A percentile compares a stretch with the other conserved stretches of the same genome.
Evolutionary conservation across 1,140 invertebrate genomes (phyloP).

Genomic region (Ceratitis capitata): DNA sequence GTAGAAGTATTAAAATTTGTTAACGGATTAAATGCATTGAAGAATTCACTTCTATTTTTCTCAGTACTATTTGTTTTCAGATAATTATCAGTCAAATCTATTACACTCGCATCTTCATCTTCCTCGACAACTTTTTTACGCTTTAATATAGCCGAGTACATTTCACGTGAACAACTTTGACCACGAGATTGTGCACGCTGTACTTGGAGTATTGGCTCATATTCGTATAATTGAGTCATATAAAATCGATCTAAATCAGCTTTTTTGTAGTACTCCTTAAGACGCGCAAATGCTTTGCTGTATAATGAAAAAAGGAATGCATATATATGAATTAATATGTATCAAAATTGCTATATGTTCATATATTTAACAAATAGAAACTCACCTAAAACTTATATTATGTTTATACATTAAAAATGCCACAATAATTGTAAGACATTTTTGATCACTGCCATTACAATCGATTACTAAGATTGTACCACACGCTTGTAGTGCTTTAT

Average conservation of each 20-base stretch:
- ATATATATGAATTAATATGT: background rate
- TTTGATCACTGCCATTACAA: slow-evolving; percentile 47
- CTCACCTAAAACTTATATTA: slow-evolving; percentile 49
- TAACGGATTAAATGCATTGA: slow-evolving; percentile 31
- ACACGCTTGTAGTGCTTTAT: slow-evolving; percentile 43
- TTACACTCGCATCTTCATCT: slow-evolving; percentile 37
- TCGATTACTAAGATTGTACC: slow-evolving; percentile 47
- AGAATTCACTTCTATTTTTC: too few relatives aligned
- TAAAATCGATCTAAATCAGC: slow-evolving; percentile 49
- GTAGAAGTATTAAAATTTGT: slow-evolving; percentile 23
- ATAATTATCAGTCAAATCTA: background rate
- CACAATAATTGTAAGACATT: slow-evolving; percentile 48
- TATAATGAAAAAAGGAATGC: slow-evolving; percentile 23
- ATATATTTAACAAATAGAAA: background rate
- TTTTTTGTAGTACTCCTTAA: slow-evolving; percentile 47
- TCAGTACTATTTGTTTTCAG: background rate
- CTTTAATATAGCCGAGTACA: slow-evolving; percentile 43
- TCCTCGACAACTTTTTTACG: slow-evolving; percentile 46
- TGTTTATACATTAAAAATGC: slow-evolving; percentile 50
- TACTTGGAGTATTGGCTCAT: slow-evolving; percentile 49
- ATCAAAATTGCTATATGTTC: background rate
- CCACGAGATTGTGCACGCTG: slow-evolving; percentile 46
- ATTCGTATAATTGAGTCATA: slow-evolving; percentile 48
- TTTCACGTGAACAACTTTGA: slow-evolving; percentile 48
- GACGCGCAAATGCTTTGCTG: slow-evolving; percentile 47